Conservation (phyloP, 2,888 invertebrate species). For the Hoplodrina blanda region DNA sequence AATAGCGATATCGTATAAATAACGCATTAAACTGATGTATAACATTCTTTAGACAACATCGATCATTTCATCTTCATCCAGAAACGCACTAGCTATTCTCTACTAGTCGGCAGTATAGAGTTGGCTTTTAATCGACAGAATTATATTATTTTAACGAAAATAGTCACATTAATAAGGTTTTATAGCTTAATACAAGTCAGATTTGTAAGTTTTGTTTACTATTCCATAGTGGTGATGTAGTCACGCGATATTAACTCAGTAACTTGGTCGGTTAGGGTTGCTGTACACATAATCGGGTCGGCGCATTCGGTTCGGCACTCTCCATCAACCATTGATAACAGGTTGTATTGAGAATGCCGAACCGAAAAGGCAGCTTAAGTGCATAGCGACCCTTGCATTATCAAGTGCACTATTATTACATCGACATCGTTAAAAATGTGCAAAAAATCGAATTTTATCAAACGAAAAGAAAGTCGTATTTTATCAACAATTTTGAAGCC, state of each 20-base stretch:
- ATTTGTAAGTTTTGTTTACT: conserved; percentile 28
- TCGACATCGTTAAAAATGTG: conserved; percentile 5
- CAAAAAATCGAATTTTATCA: conserved; percentile 3
- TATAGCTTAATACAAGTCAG: conserved; percentile 1
- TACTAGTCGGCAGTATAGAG: conserved; percentile 2
- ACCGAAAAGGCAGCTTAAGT: no score
- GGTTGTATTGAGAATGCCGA: no score
- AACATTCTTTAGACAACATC: conserved; percentile 23
- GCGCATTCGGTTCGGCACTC: no score
- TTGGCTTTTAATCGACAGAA: conserved; percentile 19
- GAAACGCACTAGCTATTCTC: background rate
- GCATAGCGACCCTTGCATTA: background rate
- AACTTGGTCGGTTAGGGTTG: conserved; percentile 4
- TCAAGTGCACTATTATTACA: conserved; percentile 17
- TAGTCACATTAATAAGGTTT: conserved; percentile 26
- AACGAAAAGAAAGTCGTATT: conserved; percentile 9
- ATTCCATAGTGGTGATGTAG: conserved; percentile 10
- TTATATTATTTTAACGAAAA: conserved; percentile 20
- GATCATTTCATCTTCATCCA: conserved; percentile 5
- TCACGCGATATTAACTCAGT: conserved; percentile 16
- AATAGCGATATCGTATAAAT: conserved; percentile 46
- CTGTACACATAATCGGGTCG: no score
- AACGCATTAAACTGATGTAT: conserved; percentile 31
- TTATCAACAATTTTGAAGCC: conserved; percentile 13
- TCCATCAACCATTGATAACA: no score